phyloP scores from a whole-genome alignment of 2,113 vertebrate genomes.

The Callipepla squamata region DNA sequence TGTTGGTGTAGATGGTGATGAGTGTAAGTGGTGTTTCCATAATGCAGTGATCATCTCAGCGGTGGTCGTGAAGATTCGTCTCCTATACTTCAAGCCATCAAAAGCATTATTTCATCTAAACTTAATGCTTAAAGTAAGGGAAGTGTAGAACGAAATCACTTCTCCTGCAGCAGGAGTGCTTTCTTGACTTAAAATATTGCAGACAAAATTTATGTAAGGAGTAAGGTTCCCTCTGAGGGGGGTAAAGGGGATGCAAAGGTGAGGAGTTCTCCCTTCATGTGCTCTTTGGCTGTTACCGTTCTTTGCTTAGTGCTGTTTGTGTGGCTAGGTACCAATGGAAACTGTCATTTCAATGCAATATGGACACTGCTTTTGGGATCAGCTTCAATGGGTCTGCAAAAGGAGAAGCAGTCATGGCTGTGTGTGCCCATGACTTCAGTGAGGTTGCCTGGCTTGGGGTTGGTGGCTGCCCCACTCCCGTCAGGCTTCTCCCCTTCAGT shows the following conservation, averaged over 20 bases:
- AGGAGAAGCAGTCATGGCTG: not conserved
- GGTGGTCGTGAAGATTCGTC: not conserved
- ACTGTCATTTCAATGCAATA: not conserved
- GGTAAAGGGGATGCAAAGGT: slow-evolving; percentile 30
- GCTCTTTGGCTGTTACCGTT: not conserved
- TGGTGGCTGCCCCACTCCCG: not conserved
- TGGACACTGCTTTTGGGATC: not conserved
- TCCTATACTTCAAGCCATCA: not conserved
- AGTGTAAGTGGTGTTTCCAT: not conserved
- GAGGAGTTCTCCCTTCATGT: slow-evolving; percentile 15
- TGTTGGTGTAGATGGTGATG: fast-evolving
- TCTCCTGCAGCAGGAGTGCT: not conserved
- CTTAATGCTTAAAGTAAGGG: not conserved
- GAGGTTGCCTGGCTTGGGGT: not conserved
- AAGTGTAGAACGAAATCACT: not conserved
- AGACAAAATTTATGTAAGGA: not conserved
- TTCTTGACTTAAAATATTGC: not conserved
- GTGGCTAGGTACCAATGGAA: not conserved
- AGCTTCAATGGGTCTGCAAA: not conserved
- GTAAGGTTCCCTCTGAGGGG: not conserved
- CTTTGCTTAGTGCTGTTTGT: not conserved
- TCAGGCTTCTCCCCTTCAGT: not conserved
- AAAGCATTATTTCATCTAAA: slow-evolving; percentile 4
- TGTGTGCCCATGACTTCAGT: not conserved
- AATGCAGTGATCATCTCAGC: not conserved